Evolutionary conservation across 2,888 invertebrate genomes (phyloP), one percentile per base, ranked within the genome.

Genomic region (Drosophila multiciliata): DNA sequence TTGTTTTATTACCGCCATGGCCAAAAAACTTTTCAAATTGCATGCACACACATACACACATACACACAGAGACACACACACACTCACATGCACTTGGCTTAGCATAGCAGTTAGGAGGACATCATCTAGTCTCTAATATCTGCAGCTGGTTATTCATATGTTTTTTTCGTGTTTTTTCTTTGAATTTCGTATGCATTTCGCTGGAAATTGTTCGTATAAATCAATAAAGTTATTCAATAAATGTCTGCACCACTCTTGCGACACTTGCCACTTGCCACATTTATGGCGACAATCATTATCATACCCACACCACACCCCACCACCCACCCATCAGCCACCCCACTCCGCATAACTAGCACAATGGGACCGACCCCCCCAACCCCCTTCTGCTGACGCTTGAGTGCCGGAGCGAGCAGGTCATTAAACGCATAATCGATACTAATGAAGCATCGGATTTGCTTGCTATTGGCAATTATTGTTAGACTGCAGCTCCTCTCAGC

Each of bases 341-440:
- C 23, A 9, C 23, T 38, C 2, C 32, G 2, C 49, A 23, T 49
- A 42, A 15, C 45, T 49, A 17, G 49, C 49, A 29, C 26, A 53
- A 33, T 20, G 20, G 6, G 20, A 3, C 26, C 26, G 26, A 26
- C 4, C 26, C 3, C 29, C 29, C 29, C 29, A 6, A 29, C 17
- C 9, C 26, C 45, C 52, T 15, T 6, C 62, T 32, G 33, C 15
- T 15, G 45, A 15, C 45, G 45, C 23, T 23, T 23, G 33, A 26
- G 29, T 49, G 40, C 55, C 38, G 38, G 57, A 52, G 23, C 71
- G 70, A 71, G 67, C 67, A 73, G 80, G 80, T 87, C 83, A 82
- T 84, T 87, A 84, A 87, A 82, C 78, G 85, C 78, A 84, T 87
- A 85, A 85, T 85, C 84, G 84, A 85, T 85, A 85, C 84, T 85